A percentile compares a stretch with the other conserved stretches of the same genome.
These are phyloP conservation scores for Anguilla obscura DNA, from an alignment of 2,797 vertebrate species.

Conservation along the genomic window DNA sequence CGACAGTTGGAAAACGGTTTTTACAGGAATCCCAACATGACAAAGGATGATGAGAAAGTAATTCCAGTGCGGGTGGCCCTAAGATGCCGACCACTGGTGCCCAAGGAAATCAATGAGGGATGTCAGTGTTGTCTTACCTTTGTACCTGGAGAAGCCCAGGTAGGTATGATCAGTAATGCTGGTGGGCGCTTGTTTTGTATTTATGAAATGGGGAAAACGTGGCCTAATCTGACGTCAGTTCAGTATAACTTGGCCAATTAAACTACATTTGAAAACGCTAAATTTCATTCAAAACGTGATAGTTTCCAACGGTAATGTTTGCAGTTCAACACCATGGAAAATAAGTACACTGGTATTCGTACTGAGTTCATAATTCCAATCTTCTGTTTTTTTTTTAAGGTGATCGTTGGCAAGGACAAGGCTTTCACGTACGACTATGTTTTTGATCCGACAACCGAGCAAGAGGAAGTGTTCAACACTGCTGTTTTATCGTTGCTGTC, in stretches of 20 bases:
- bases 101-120: constrained; percentile 86
- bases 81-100: constrained; percentile 87
- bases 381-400: constrained; percentile 63
- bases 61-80: constrained; percentile 91
- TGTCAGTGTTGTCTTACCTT: constrained; percentile 90
- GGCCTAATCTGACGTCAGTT: background rate
- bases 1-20: background rate
- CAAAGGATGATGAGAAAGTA: constrained; percentile 76
- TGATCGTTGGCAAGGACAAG: constrained; percentile 88
- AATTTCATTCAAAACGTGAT: too few species aligned
- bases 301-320: too few species aligned
- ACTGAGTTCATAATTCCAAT: background rate
- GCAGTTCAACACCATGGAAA: background rate
- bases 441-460: constrained; percentile 87
- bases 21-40: constrained; percentile 59
- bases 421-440: constrained; percentile 93
- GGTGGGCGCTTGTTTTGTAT: background rate
- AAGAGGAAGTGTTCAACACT: constrained; percentile 88
- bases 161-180: constrained; percentile 48
- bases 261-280: too few species aligned
- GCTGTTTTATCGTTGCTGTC: constrained; percentile 80
- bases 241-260: background rate
- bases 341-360: background rate
- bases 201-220: background rate
- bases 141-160: constrained; percentile 86